phyloP scores from a whole-genome alignment of 1,140 invertebrate species.

The Amphibalanus amphitrite region DNA sequence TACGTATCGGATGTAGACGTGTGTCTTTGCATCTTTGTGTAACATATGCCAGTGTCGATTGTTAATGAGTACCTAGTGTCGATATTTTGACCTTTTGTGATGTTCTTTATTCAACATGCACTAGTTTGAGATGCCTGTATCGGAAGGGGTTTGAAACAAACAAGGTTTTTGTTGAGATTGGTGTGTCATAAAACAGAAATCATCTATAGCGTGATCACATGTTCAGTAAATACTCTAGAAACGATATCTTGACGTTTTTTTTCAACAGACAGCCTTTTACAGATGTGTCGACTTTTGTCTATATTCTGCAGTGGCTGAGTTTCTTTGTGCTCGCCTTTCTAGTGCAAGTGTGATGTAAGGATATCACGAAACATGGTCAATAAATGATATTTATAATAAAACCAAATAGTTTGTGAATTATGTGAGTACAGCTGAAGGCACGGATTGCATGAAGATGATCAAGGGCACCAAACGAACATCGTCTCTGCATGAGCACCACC shows the following conservation, averaged over 20 bases:
- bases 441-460: no score
- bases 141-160: no score
- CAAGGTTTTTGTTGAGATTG: no score
- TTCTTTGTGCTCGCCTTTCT: neutral
- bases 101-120: neutral
- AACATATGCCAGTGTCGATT: neutral
- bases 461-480: no score
- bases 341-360: neutral
- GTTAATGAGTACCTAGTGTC: neutral
- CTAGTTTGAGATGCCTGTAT: neutral
- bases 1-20: no score
- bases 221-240: no score
- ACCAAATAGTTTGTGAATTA: no score
- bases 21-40: neutral
- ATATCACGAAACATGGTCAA: neutral
- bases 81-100: neutral
- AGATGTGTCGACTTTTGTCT: neutral
- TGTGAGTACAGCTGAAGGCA: no score
- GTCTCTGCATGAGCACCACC: no score
- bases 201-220: neutral
- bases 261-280: neutral
- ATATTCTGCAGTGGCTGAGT: neutral
- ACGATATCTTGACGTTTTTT: neutral
- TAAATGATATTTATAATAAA: neutral
- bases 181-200: no score